Evolutionary conservation across 2,113 vertebrate species (phyloP).

Genomic region (Bubo scandiacus): DNA sequence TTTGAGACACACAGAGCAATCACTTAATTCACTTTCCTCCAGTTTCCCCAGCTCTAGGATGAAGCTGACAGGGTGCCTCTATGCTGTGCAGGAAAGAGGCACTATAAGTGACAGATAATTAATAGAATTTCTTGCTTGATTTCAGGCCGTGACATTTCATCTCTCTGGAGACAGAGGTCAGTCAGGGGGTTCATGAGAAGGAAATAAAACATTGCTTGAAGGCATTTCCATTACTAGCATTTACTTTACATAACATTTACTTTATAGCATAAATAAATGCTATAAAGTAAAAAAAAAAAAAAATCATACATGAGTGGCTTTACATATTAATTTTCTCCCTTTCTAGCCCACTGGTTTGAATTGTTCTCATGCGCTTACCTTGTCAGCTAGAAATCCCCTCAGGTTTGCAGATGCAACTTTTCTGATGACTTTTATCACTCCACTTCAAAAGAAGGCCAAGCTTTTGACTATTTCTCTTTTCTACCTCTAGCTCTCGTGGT

Average conservation of each 20-base stretch:
- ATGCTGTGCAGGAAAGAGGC: background rate
- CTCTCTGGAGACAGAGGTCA: background rate
- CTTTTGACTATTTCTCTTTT: background rate
- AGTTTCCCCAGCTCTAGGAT: background rate
- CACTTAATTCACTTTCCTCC: background rate
- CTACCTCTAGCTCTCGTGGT: background rate
- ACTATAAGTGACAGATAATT: background rate
- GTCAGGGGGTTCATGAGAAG: background rate
- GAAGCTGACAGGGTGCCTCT: background rate
- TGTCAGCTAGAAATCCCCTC: background rate
- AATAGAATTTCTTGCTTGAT: conserved; percentile 5
- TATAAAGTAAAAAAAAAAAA: background rate
- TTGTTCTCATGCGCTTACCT: background rate
- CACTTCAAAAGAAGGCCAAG: background rate
- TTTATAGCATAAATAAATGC: background rate
- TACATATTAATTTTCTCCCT: background rate
- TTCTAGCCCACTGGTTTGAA: background rate
- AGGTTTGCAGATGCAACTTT: background rate
- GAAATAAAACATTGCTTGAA: conserved; percentile 1
- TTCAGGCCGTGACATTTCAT: background rate
- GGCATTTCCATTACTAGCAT: background rate
- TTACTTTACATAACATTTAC: too few relatives aligned
- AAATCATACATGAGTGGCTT: background rate
- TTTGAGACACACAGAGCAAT: background rate
- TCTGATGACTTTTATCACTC: background rate